Conservation (phyloP, 2,888 invertebrate genomes). For the Chrysolina haemoptera region DNA sequence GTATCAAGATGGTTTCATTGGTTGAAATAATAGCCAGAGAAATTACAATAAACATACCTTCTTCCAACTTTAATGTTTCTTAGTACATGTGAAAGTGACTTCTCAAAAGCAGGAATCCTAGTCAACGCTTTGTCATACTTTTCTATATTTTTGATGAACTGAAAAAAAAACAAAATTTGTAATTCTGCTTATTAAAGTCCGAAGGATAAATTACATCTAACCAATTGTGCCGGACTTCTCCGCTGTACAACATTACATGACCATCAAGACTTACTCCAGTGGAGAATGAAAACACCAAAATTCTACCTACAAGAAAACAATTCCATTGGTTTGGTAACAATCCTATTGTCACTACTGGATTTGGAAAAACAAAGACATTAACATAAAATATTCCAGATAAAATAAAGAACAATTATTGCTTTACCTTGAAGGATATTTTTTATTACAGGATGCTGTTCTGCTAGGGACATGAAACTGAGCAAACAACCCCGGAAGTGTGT, state of each 20-base stretch:
- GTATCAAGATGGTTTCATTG: too few relatives aligned
- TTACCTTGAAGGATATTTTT: slow-evolving; percentile 79
- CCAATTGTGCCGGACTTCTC: slow-evolving; percentile 95
- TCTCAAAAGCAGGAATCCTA: slow-evolving; percentile 87
- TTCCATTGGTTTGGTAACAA: not conserved
- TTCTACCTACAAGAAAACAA: slow-evolving; percentile 75
- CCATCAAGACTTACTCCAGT: slow-evolving; percentile 94
- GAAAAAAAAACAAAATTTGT: slow-evolving; percentile 60
- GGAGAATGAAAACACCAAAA: slow-evolving; percentile 88
- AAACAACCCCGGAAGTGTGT: slow-evolving; percentile 93
- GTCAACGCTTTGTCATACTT: slow-evolving; percentile 82
- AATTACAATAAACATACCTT: slow-evolving; percentile 71
- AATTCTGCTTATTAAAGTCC: slow-evolving; percentile 21
- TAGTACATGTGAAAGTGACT: slow-evolving; percentile 86
- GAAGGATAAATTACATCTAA: slow-evolving; percentile 78
- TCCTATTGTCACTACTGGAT: not conserved
- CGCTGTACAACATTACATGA: slow-evolving; percentile 90
- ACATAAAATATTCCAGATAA: too few relatives aligned
- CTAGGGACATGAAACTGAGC: slow-evolving; percentile 84
- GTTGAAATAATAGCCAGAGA: not conserved
- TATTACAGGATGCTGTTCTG: slow-evolving; percentile 81
- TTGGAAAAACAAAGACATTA: not conserved
- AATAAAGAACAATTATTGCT: slow-evolving; percentile 22
- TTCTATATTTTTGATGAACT: slow-evolving; percentile 87
- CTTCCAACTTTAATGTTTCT: slow-evolving; percentile 87